Percentiles rank a stretch among this genome's conserved stretches.
Evolutionary conservation across 2,888 invertebrate genomes (phyloP).

Genomic region (Acrobasis suavella): DNA sequence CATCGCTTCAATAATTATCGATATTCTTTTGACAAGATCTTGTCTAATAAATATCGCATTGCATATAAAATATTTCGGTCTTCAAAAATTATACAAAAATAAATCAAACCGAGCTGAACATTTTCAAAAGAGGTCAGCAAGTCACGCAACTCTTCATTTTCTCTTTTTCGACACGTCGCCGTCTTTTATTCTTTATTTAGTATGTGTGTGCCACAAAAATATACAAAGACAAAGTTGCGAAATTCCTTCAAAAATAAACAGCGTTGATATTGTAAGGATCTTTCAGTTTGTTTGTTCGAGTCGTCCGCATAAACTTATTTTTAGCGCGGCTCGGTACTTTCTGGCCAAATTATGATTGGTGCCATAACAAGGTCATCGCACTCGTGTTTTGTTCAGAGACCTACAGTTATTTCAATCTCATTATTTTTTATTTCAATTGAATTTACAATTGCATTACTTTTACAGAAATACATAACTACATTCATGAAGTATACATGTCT

Average conservation of each 20-base stretch:
- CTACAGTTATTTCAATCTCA: not conserved
- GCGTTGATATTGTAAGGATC: constrained; percentile 7
- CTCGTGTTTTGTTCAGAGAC: constrained; percentile 12
- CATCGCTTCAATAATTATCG: too few relatives aligned
- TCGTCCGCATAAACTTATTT: constrained; percentile 6
- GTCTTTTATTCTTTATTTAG: not conserved
- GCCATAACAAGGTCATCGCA: constrained; percentile 8
- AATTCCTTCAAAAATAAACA: not conserved
- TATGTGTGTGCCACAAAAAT: not conserved
- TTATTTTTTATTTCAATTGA: constrained; percentile 4
- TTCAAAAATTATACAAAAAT: too few relatives aligned
- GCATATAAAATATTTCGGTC: too few relatives aligned
- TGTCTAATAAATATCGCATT: too few relatives aligned
- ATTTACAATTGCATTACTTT: not conserved
- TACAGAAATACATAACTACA: not conserved
- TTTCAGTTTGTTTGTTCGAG: constrained; percentile 15
- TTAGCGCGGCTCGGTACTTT: constrained; percentile 8
- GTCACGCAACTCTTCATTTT: too few relatives aligned
- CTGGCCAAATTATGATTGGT: constrained; percentile 18
- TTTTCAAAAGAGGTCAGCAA: too few relatives aligned
- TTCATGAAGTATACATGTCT: too few relatives aligned
- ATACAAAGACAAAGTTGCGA: constrained; percentile 1
- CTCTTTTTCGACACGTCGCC: too few relatives aligned
- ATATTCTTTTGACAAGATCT: too few relatives aligned
- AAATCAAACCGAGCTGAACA: not conserved